Conservation (phyloP, 2,113 vertebrate genomes). For the Condylura cristata region DNA sequence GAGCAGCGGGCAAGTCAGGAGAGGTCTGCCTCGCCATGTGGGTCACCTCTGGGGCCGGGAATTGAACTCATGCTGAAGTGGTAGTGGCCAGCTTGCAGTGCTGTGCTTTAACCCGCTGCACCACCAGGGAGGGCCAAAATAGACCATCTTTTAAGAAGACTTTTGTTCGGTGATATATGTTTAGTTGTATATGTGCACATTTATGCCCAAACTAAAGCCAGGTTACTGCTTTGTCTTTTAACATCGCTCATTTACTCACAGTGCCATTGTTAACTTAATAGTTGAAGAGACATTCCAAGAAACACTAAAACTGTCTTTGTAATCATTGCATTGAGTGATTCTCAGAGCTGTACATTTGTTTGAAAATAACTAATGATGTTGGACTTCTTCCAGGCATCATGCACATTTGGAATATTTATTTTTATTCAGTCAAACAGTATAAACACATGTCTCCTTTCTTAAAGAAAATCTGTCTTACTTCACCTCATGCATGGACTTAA, state of each 20-base stretch:
- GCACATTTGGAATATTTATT: slow-evolving; percentile 71
- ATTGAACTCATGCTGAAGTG: no score
- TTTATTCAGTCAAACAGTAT: slow-evolving; percentile 77
- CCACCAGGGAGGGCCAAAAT: no score
- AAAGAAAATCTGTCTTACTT: slow-evolving; percentile 76
- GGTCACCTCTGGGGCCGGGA: no score
- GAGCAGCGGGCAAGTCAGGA: no score
- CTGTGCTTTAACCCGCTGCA: no score
- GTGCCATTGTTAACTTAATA: slow-evolving; percentile 60
- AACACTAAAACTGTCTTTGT: slow-evolving; percentile 69
- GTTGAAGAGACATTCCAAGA: slow-evolving; percentile 66
- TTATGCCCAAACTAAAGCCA: slow-evolving; percentile 15
- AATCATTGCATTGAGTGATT: slow-evolving; percentile 51
- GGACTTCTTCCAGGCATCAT: slow-evolving; percentile 57
- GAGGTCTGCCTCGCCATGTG: no score
- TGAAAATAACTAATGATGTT: slow-evolving; percentile 75
- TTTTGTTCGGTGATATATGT: background rate
- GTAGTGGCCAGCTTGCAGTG: no score
- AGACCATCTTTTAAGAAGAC: background rate
- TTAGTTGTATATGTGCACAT: background rate
- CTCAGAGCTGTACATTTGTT: slow-evolving; percentile 57
- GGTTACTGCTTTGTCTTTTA: slow-evolving; percentile 50
- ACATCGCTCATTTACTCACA: slow-evolving; percentile 58
- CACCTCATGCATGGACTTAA: slow-evolving; percentile 69
- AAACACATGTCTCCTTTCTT: slow-evolving; percentile 49